Percentiles rank a stretch among this genome's conserved stretches.
Conservation (phyloP, 2,113 vertebrate genomes). For the Ptilorrhoa leucosticta region DNA sequence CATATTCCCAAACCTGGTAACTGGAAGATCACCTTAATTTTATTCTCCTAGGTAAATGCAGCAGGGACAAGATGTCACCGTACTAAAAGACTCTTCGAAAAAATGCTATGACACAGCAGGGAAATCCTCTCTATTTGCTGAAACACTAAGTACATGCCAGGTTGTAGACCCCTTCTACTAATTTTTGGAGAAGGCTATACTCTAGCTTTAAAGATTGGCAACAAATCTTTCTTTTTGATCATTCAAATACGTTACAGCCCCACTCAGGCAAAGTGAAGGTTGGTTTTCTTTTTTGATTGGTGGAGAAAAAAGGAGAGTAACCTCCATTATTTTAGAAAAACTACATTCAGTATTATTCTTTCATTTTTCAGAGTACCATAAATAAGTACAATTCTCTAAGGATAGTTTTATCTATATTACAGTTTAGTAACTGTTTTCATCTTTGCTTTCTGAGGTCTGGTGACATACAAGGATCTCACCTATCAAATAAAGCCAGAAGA, state of each 20-base stretch:
- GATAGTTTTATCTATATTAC: neutral
- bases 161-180: neutral
- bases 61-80: neutral
- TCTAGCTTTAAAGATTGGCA: neutral
- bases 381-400: neutral
- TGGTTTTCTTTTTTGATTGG: neutral
- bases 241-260: neutral
- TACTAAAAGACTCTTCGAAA: neutral
- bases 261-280: fast-evolving
- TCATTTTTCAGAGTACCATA: neutral
- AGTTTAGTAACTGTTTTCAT: neutral
- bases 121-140: neutral
- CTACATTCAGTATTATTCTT: neutral
- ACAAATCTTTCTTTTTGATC: neutral
- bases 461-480: constrained; percentile 69
- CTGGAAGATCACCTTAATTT: neutral
- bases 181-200: neutral
- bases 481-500: constrained; percentile 94
- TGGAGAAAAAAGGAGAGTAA: neutral
- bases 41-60: neutral
- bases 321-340: neutral
- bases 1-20: neutral
- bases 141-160: neutral
- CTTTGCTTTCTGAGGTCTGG: neutral
- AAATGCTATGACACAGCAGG: neutral